Evolutionary conservation across 2,888 invertebrate genomes (phyloP), one percentile per base, ranked within the genome.

Genomic region (Yponomeuta sedellus): DNA sequence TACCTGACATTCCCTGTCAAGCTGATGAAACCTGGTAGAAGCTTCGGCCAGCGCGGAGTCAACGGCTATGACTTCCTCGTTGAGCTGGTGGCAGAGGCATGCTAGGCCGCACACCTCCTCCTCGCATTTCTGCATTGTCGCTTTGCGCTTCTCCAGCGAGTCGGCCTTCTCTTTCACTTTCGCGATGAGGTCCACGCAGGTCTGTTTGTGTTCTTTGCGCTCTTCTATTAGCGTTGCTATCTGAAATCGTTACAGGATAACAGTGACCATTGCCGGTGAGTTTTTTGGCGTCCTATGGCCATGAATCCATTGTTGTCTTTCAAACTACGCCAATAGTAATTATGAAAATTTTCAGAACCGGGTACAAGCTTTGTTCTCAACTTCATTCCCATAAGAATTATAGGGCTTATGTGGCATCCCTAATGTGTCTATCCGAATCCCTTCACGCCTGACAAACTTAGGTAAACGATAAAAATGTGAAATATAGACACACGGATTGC

Each of bases 1-100:
- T 16, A 87, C 89, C 75, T 81, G 78, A 28, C 83, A 74, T 61
- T 89, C 86, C 68, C 87, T 78, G 11, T 86, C 87, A 5, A 81
- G 69, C 69, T 87, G 88, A 11, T 80, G 67, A 1, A 69, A 71
- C 59, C 73, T 79, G 72, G 83, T 83, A 59, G 84, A 79, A 16
- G 78, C 73, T 10, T 85, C 83, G 1, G 81, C 77, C 1, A 86
- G 72, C 0, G 68, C 58, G 0, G 81, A 72, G 25, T 86, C 86
- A 2, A 71, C 71, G 12, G 69, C 73, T 1, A 81, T 75, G 5
- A 73, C 70, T 65, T 83, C 80, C 69, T 86, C 82, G 65, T 74
- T 77, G 8, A 83, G 69, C 10, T 68, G 72, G 19, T 82, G 66
- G 6, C 83, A 75, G 56, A 69, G 68, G 59, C 78, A 79, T 0